Conservation (phyloP, 2,888 invertebrate species). For the Leptopilina myrica region DNA sequence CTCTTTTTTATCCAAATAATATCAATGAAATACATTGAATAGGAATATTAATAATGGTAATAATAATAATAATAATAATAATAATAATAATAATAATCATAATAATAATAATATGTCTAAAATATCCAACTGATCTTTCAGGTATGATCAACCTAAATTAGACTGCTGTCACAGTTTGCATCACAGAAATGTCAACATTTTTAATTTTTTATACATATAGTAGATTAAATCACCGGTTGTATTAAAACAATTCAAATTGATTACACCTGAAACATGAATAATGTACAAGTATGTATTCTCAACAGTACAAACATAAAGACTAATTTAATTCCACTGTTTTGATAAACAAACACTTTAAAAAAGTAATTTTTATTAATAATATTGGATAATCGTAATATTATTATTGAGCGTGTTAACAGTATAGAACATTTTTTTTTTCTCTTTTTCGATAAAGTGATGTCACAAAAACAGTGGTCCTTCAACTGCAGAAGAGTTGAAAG, state of each 20-base stretch:
- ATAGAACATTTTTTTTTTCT: too few relatives aligned
- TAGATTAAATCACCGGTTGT: constrained; percentile 47
- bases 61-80: too few relatives aligned
- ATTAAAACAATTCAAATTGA: constrained; percentile 43
- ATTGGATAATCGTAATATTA: too few relatives aligned
- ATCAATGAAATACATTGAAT: constrained; percentile 35
- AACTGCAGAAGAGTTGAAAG: too few relatives aligned
- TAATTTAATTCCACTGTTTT: not conserved
- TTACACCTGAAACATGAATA: constrained; percentile 33
- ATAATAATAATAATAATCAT: too few relatives aligned
- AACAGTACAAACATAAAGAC: constrained; percentile 45
- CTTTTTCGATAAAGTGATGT: too few relatives aligned
- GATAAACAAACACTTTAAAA: too few relatives aligned
- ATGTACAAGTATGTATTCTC: constrained; percentile 30
- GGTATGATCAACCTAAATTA: constrained; percentile 19
- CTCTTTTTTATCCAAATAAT: constrained; percentile 36
- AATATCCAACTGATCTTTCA: not conserved
- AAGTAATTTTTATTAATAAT: too few relatives aligned
- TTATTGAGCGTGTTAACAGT: too few relatives aligned
- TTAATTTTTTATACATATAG: constrained; percentile 43
- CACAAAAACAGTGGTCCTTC: too few relatives aligned
- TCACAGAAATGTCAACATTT: constrained; percentile 45
- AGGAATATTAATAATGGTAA: not conserved
- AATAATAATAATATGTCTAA: not conserved
- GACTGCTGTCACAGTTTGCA: constrained; percentile 22